Percentiles rank a stretch among this genome's conserved stretches.
Evolutionary conservation across 2,888 invertebrate genomes (phyloP).

Genomic region (Ditylenchus weischeri): DNA sequence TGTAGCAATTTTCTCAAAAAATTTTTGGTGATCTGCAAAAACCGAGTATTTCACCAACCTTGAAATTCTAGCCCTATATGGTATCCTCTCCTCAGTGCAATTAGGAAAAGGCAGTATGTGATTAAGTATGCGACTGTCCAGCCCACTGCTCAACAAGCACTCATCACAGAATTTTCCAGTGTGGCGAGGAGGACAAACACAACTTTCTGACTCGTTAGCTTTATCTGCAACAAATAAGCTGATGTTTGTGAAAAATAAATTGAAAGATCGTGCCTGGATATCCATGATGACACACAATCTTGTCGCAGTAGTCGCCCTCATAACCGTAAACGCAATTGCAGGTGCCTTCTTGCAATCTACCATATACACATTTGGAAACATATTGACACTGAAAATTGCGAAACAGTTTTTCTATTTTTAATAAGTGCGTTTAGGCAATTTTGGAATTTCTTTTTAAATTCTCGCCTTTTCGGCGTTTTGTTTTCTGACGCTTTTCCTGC

Average conservation of each 20-base stretch:
- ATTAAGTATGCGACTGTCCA: not conserved
- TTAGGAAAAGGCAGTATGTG: constrained; percentile 38
- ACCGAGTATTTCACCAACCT: constrained; percentile 19
- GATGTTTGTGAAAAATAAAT: constrained; percentile 3
- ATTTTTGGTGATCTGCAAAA: too few relatives aligned
- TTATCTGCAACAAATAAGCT: constrained; percentile 16
- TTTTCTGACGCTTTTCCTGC: too few relatives aligned
- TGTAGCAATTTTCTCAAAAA: too few relatives aligned
- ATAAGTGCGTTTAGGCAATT: too few relatives aligned
- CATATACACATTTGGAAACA: constrained; percentile 47
- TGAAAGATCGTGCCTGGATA: constrained; percentile 35
- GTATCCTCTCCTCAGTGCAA: constrained; percentile 36
- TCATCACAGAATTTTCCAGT: constrained; percentile 47
- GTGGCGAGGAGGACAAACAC: constrained; percentile 47
- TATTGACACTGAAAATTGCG: constrained; percentile 42
- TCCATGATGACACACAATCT: constrained; percentile 51
- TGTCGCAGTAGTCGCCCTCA: constrained; percentile 53
- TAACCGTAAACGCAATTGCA: constrained; percentile 49
- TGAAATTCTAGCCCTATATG: constrained; percentile 31
- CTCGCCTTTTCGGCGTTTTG: too few relatives aligned
- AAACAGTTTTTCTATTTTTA: not conserved
- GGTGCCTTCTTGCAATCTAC: constrained; percentile 39
- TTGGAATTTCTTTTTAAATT: too few relatives aligned
- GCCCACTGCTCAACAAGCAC: constrained; percentile 32
- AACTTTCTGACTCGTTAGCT: constrained; percentile 28